These are phyloP conservation scores for Sternotherus odoratus DNA, from an alignment of 2,797 vertebrate genomes.

Conservation along the genomic window DNA sequence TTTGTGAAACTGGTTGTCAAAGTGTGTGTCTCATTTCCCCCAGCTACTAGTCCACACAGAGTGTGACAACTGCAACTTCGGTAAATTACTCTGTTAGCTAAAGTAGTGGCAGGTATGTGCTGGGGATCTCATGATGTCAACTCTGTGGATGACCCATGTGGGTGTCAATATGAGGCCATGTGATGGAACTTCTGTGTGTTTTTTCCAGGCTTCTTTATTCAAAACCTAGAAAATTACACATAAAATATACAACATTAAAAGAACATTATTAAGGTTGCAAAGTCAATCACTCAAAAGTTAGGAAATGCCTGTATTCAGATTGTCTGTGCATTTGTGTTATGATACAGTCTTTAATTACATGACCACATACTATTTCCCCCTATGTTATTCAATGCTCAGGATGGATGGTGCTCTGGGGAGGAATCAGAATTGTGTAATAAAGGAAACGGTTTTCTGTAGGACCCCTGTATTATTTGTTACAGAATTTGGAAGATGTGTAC, in stretches of 20 bases:
- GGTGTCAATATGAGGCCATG: no score
- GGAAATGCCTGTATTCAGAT: neutral
- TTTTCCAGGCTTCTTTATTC: no score
- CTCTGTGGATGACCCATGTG: no score
- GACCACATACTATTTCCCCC: neutral
- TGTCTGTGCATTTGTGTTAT: neutral
- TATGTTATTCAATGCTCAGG: neutral
- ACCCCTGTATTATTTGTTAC: no score
- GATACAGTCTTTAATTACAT: neutral
- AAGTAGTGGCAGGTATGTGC: neutral
- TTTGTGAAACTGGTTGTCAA: slow-evolving; percentile 48
- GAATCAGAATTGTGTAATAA: no score
- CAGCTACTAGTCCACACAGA: neutral
- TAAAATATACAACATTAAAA: neutral
- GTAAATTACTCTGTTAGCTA: neutral
- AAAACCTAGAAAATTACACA: no score
- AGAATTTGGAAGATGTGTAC: no score
- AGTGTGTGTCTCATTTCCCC: neutral
- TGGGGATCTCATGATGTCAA: neutral
- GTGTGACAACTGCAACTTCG: slow-evolving; percentile 27
- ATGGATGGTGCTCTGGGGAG: no score
- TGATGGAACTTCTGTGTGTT: no score
- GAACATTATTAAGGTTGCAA: neutral
- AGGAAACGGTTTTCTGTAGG: no score
- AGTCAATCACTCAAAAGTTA: neutral